These are phyloP conservation scores for Pterocles gutturalis DNA, from an alignment of 2,113 vertebrate genomes.

Conservation along the genomic window DNA sequence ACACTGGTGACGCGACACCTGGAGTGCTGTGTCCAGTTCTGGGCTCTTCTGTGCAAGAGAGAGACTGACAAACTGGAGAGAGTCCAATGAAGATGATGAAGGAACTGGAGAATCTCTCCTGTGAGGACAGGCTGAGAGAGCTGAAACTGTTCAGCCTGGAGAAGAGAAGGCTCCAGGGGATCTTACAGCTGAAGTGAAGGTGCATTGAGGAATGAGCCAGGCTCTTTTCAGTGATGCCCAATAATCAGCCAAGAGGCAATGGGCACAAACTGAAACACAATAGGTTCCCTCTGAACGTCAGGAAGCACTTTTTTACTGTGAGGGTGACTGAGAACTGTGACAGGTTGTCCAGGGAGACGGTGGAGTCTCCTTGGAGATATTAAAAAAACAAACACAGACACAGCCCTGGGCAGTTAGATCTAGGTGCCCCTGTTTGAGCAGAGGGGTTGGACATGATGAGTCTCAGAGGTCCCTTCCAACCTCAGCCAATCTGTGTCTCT, in stretches of 20 bases:
- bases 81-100: neutral
- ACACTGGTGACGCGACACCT: neutral
- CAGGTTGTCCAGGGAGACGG: neutral
- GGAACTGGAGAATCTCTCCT: neutral
- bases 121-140: neutral
- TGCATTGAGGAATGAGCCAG: neutral
- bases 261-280: neutral
- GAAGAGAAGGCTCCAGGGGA: neutral
- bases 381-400: neutral
- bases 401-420: rapidly evolving
- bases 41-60: neutral
- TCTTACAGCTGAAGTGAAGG: neutral
- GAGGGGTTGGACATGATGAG: neutral
- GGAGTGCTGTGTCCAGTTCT: neutral
- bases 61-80: neutral
- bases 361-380: neutral
- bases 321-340: neutral
- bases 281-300: neutral
- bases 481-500: neutral
- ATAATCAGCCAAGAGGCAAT: neutral
- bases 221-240: neutral
- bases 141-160: neutral
- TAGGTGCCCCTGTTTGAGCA: neutral
- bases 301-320: neutral
- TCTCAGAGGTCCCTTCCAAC: neutral